These are phyloP conservation scores for Didymodactylos carnosus DNA, from an alignment of 2,888 invertebrate species.

Conservation along the genomic window DNA sequence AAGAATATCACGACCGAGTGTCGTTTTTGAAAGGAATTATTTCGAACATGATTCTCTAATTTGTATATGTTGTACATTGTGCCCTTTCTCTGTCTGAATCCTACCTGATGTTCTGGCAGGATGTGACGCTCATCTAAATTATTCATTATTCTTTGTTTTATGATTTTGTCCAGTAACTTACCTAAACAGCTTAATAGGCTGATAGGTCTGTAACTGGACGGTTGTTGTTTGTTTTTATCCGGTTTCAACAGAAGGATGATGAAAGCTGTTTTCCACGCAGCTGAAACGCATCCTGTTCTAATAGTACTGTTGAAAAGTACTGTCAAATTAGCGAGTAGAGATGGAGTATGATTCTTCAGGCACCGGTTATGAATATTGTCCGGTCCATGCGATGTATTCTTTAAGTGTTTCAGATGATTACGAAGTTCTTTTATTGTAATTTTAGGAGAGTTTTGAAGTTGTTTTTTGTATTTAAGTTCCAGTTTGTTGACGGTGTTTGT, in stretches of 20 bases:
- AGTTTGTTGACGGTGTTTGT: too few relatives aligned
- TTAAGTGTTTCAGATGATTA: too few relatives aligned
- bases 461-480: too few relatives aligned
- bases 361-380: not conserved
- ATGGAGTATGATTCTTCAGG: conserved; percentile 1
- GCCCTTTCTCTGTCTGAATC: not conserved
- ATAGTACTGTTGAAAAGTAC: conserved; percentile 1
- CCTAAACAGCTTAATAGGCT: not conserved
- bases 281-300: not conserved
- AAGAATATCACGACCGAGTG: not conserved
- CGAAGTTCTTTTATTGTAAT: too few relatives aligned
- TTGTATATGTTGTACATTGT: not conserved
- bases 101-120: not conserved
- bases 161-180: not conserved
- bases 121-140: conserved; percentile 1
- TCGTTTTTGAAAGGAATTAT: not conserved
- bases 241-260: conserved; percentile 4
- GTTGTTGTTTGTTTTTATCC: not conserved
- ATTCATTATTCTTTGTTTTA: not conserved
- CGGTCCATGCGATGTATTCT: not conserved
- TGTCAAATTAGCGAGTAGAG: too few relatives aligned
- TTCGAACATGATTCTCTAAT: not conserved
- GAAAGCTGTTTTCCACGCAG: not conserved
- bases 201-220: not conserved
- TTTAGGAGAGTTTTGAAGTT: too few relatives aligned